A percentile compares a stretch with the other conserved stretches of the same genome.
These are phyloP conservation scores for Nipponia nippon DNA, from an alignment of 2,113 vertebrate genomes.

Conservation along the genomic window DNA sequence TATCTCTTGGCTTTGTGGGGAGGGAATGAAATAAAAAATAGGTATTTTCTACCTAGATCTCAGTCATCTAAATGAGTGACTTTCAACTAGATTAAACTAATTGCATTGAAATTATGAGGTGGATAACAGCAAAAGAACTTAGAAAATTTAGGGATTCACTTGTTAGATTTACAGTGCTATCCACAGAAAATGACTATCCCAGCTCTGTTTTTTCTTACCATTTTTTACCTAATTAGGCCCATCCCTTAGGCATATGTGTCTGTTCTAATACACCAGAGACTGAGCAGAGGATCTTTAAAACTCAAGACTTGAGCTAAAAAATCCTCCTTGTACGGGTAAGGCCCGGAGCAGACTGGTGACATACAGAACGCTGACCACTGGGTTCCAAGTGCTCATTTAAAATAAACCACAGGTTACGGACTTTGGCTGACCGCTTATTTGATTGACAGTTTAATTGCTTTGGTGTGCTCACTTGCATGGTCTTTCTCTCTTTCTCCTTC, in stretches of 20 bases:
- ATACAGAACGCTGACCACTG: not conserved
- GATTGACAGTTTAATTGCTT: not conserved
- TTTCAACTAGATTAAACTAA: not conserved
- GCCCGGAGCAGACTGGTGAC: not conserved
- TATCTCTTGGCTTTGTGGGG: not conserved
- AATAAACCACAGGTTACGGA: not conserved
- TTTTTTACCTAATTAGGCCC: not conserved
- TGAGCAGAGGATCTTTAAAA: not conserved
- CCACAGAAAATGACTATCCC: not conserved
- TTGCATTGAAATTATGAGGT: not conserved
- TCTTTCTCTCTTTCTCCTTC: not conserved
- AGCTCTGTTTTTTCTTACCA: not conserved
- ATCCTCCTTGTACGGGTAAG: not conserved
- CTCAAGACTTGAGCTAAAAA: not conserved
- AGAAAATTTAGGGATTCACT: not conserved
- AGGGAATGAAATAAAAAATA: not conserved
- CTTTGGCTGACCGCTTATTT: not conserved
- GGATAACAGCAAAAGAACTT: not conserved
- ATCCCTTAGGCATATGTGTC: not conserved
- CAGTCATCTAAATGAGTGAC: not conserved
- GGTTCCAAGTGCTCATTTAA: not conserved
- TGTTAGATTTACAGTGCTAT: not conserved
- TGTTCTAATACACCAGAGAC: not conserved
- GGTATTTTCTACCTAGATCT: not conserved
- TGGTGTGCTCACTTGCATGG: rapidly evolving